Percentiles rank a stretch among this genome's conserved stretches.
phyloP scores from a whole-genome alignment of 2,888 invertebrate genomes.

The Ommatoiulus sabulosus region DNA sequence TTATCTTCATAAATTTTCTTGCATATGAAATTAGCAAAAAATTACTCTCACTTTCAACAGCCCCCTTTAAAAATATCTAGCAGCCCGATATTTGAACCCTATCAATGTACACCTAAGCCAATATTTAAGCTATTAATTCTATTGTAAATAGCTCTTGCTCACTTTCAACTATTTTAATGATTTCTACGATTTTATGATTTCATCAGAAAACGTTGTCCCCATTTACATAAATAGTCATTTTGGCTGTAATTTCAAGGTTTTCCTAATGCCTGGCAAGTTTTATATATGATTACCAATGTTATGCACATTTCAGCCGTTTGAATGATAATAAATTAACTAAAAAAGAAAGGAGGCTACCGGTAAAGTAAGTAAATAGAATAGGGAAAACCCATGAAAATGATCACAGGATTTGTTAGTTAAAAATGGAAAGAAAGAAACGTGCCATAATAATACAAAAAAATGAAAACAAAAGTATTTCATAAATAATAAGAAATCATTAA shows the following conservation, averaged over 20 bases:
- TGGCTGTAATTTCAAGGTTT: no score
- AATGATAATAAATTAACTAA: not conserved
- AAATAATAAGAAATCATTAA: not conserved
- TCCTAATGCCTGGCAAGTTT: not conserved
- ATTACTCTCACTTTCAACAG: no score
- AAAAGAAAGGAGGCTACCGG: not conserved
- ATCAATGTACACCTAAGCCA: no score
- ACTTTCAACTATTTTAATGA: no score
- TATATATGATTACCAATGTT: not conserved
- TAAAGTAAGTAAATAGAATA: not conserved
- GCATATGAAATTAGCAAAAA: no score
- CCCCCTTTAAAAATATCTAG: no score
- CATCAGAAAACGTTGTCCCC: no score
- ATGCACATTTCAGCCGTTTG: not conserved
- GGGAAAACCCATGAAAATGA: not conserved
- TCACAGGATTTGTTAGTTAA: constrained; percentile 41
- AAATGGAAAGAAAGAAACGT: constrained; percentile 3
- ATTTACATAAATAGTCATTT: no score
- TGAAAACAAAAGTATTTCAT: not conserved
- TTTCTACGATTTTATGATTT: no score
- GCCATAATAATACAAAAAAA: constrained; percentile 5
- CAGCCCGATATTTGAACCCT: no score
- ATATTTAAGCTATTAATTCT: no score
- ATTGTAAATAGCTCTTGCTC: no score
- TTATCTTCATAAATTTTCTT: not conserved